Percentiles rank a stretch among this genome's conserved stretches.
Evolutionary conservation across 2,113 vertebrate genomes (phyloP).

Genomic region (Seriola aureovittata): DNA sequence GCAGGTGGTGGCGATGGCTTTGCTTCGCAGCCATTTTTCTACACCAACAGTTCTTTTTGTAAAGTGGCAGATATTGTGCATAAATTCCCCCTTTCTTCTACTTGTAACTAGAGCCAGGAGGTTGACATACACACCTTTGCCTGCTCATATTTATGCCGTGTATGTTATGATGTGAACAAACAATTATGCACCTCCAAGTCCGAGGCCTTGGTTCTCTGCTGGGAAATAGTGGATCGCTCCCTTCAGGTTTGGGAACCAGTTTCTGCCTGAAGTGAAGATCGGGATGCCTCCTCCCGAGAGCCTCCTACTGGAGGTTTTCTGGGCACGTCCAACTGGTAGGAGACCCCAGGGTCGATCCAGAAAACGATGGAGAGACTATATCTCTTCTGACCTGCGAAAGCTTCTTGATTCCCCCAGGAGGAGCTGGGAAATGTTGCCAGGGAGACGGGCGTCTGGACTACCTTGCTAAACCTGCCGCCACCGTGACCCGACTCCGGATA

Average conservation of each 20-base stretch:
- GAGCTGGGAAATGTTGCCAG: not conserved
- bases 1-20: not conserved
- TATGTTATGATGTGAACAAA: not conserved
- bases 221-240: not conserved
- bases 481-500: not conserved
- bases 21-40: not conserved
- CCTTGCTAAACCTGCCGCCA: not conserved
- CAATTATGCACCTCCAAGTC: not conserved
- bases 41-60: not conserved
- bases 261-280: not conserved
- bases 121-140: not conserved
- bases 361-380: not conserved
- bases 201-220: not conserved
- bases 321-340: not conserved
- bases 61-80: not conserved
- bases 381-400: not conserved
- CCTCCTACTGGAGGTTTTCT: not conserved
- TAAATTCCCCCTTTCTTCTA: not conserved
- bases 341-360: not conserved
- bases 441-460: not conserved
- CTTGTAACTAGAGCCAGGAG: not conserved
- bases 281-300: not conserved
- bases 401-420: not conserved
- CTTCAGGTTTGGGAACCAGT: not conserved
- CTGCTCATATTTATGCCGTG: not conserved